Conservation (phyloP, 1,140 invertebrate species). For the Hirudo medicinalis region DNA sequence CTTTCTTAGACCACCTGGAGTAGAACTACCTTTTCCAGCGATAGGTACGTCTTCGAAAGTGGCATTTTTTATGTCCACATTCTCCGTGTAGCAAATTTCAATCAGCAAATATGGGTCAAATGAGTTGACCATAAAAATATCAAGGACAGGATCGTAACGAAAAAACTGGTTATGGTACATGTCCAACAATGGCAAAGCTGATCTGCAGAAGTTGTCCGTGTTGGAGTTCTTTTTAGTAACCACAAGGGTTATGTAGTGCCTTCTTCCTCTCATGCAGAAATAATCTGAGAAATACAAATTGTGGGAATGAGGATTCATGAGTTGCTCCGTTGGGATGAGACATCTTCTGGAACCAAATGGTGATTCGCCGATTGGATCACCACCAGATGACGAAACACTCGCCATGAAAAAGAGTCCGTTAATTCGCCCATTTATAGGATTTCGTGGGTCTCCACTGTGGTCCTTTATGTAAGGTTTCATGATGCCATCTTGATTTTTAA, state of each 20-base stretch:
- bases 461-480: no score
- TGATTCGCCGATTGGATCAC: background rate
- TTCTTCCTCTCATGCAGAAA: conserved; percentile 25
- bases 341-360: conserved; percentile 2
- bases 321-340: background rate
- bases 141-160: conserved; percentile 17
- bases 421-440: conserved; percentile 14
- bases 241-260: conserved; percentile 28
- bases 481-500: no score
- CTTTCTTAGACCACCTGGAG: conserved; percentile 2
- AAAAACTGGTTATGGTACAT: conserved; percentile 24
- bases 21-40: background rate
- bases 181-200: conserved; percentile 22
- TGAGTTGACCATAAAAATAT: background rate
- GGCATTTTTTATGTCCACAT: conserved; percentile 18
- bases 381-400: background rate
- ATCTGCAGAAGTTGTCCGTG: conserved; percentile 28
- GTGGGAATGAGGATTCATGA: background rate
- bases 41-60: background rate
- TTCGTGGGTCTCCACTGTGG: conserved; percentile 16
- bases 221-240: conserved; percentile 22
- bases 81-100: conserved; percentile 27
- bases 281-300: conserved; percentile 31
- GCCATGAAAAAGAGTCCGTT: conserved; percentile 16
- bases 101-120: conserved; percentile 18